These are phyloP conservation scores for Epinephelus cyanopodus DNA, from an alignment of 2,113 vertebrate species.

Conservation along the genomic window DNA sequence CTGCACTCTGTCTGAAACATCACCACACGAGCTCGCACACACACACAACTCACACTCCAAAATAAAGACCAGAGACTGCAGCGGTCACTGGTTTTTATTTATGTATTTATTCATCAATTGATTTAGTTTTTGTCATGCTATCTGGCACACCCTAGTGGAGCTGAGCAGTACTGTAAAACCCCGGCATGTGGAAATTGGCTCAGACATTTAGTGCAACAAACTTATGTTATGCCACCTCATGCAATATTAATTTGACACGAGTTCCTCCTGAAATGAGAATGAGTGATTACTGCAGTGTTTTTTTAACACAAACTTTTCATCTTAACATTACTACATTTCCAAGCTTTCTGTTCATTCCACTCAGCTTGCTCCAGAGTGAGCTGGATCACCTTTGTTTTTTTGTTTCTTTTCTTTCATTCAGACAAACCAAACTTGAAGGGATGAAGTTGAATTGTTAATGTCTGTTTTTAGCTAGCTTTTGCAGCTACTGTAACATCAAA, in stretches of 20 bases:
- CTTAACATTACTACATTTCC: slow-evolving; percentile 39
- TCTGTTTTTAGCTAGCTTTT: slow-evolving; percentile 89
- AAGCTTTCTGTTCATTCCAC: slow-evolving; percentile 41
- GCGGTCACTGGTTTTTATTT: slow-evolving; percentile 65
- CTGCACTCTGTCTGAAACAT: slow-evolving; percentile 29
- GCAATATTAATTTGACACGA: slow-evolving; percentile 39
- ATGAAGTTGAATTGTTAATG: slow-evolving; percentile 82
- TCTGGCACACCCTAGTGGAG: slow-evolving; percentile 68
- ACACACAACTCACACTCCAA: slow-evolving; percentile 13
- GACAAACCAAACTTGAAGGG: slow-evolving; percentile 54
- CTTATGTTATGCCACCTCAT: slow-evolving; percentile 51
- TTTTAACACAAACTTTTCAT: slow-evolving; percentile 44
- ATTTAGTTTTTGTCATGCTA: slow-evolving; percentile 50
- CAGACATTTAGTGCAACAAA: slow-evolving; percentile 52
- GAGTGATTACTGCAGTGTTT: slow-evolving; percentile 55
- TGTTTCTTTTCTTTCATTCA: slow-evolving; percentile 35
- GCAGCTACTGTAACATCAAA: slow-evolving; percentile 89
- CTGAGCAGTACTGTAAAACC: slow-evolving; percentile 47
- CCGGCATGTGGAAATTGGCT: slow-evolving; percentile 59
- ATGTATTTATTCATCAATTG: slow-evolving; percentile 45
- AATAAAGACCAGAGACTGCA: slow-evolving; percentile 66
- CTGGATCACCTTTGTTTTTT: slow-evolving; percentile 38
- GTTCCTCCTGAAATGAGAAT: slow-evolving; percentile 56
- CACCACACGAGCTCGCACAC: slow-evolving; percentile 41
- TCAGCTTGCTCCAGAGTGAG: slow-evolving; percentile 39